A percentile compares a stretch with the other conserved stretches of the same genome.
Evolutionary conservation across 2,113 vertebrate genomes (phyloP).

Genomic region (Embiotoca jacksoni): DNA sequence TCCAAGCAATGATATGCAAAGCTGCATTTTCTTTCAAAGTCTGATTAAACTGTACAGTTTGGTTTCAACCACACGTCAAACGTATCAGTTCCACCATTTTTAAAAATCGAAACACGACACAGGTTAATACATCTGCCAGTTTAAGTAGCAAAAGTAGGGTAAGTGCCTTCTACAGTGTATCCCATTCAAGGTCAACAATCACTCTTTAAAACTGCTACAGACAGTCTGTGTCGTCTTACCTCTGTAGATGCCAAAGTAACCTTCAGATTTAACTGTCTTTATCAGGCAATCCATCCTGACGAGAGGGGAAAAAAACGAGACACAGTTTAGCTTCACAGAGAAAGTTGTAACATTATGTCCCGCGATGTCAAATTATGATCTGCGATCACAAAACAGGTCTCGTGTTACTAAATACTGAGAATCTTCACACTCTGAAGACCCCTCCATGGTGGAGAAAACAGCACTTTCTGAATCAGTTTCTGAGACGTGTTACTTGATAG

Average conservation of each 20-base stretch:
- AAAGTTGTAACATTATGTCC: background rate
- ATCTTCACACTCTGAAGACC: no score
- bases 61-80: background rate
- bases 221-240: slow-evolving; percentile 73
- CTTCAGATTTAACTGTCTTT: slow-evolving; percentile 87
- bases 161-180: background rate
- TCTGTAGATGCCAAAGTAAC: slow-evolving; percentile 92
- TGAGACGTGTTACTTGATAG: no score
- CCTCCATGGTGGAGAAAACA: no score
- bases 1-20: background rate
- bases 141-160: background rate
- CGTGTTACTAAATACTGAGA: no score
- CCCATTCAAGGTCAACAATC: background rate
- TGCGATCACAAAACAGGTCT: no score
- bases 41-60: background rate
- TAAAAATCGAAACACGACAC: background rate
- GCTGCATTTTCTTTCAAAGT: background rate
- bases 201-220: background rate
- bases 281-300: slow-evolving; percentile 88
- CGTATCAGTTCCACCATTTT: background rate
- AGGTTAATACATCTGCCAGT: background rate
- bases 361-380: background rate
- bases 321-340: background rate
- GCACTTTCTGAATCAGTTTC: no score
- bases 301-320: slow-evolving; percentile 4